Evolutionary conservation across 2,113 vertebrate genomes (phyloP), one percentile per base, ranked within the genome.

Genomic region (Microcebus ravelobensis): DNA sequence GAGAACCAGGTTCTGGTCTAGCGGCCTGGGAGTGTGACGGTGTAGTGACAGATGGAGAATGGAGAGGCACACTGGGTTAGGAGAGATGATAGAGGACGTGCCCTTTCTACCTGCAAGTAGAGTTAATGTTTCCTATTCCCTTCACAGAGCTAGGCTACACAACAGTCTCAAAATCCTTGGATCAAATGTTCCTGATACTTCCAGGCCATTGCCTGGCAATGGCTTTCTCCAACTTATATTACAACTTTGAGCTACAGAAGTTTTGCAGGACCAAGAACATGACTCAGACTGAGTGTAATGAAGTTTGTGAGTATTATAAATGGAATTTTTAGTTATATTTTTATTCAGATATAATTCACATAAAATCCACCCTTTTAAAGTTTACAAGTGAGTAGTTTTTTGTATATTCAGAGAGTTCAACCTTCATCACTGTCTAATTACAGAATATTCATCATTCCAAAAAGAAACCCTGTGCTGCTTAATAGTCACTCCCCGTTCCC

Each of bases 191-290:
- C 92, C 98, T 99, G 1, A 10, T 99, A 90, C 98, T 99, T 74
- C 99, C 99, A 36, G 99, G 99, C 97, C 99, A 99, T 96, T 99
- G 99, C 97, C 97, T 99, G 97, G 99, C 99, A 73, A 99, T 99
- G 98, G 99, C 99, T 88, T 99, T 99, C 97, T 99, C 98, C 96
- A 99, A 99, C 96, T 99, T 99, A 96, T 99, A 99, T 98, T 99
- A 99, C 98, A 99, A 99, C 98, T 99, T 99, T 0, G 99, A 99
- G 96, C 98, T 99, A 83, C 98, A 99, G 92, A 98, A 98, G 14
- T 99, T 99, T 97, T 99, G 99, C 92, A 98, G 96, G 11, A 96
- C 98, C 45, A 99, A 96, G 0, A 50, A 92, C 2, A 1, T 99
- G 39, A 98, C 96, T 0, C 6, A 94, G 21, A 1, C 34, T 5